Base-by-base conservation (phyloP, 2,113 vertebrate genomes). In the Macrotis lagotis region DNA sequence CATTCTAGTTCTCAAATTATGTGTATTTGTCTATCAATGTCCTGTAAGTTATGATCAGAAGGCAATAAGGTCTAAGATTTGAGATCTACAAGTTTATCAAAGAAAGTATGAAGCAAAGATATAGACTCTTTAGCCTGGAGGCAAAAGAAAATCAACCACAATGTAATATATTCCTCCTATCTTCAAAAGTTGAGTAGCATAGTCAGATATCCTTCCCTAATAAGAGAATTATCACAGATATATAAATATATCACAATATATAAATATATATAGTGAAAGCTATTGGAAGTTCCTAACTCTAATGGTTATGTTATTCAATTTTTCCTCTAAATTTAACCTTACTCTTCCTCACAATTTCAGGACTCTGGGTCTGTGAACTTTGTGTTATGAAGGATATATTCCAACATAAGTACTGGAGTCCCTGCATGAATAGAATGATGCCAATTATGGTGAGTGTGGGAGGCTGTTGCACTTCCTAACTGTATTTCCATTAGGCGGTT, bases 391-490 rank as follows among this genome's bases (percentile, higher is more conserved):
- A 83, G 11, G n/a, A 44, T 83, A 44, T 83, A 44, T 44, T 44
- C 16, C 7, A 83, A 83, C 37, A 83, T 3, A 37, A n/a, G 26
- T 19, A 8, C 37, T 83, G 7, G n/a, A 83, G n/a, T 11, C 11
- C 6, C 16, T 44, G 19, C 16, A 44, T 83, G 66, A 83, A 83
- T 2, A 22, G 66, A 44, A 44, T 22, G 19, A 44, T 44, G 16
- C 12, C 37, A 11, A 22, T 44, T 44, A 44, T 2, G 3, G 19
- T 22, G 7, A 0, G 16, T 22, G n/a, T 22, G n/a, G 19, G 19
- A 44, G n/a, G 66, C 6, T 44, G 6, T 4, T 8, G 0, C 12
- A 22, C 7, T n/a, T n/a, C n/a, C n/a, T n/a, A n/a, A n/a, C n/a
- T n/a, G n/a, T n/a, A n/a, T n/a, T n/a, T 83, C n/a, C 66, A 44